phyloP scores from a whole-genome alignment of 2,797 vertebrate genomes.

The Fundulus diaphanus region DNA sequence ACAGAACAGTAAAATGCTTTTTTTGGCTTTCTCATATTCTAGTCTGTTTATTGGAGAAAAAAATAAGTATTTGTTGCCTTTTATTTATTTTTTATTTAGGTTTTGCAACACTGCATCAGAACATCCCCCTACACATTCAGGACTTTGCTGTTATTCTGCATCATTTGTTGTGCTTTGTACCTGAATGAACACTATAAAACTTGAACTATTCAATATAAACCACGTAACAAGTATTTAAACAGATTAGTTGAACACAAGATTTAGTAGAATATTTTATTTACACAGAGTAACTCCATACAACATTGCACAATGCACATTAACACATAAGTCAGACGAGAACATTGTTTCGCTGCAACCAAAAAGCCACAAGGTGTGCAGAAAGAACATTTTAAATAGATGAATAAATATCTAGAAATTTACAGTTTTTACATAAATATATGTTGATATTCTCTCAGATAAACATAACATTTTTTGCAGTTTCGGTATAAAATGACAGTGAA shows the following conservation, averaged over 20 bases:
- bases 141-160: no score
- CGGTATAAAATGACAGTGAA: neutral
- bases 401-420: slow-evolving; percentile 14
- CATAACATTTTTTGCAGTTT: neutral
- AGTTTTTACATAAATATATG: neutral
- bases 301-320: neutral
- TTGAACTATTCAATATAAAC: neutral
- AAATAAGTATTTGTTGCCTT: no score
- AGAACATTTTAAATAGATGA: slow-evolving; percentile 8
- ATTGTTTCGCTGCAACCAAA: neutral
- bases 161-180: no score
- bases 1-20: no score
- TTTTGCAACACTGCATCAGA: no score
- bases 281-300: slow-evolving; percentile 2
- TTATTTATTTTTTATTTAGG: no score
- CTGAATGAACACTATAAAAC: no score
- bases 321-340: neutral
- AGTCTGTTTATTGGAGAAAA: no score
- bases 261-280: slow-evolving; percentile 32
- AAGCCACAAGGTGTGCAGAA: neutral
- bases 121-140: no score
- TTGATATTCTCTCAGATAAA: neutral
- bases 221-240: neutral
- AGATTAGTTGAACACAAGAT: no score
- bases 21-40: no score